Base-by-base conservation (phyloP, 2,888 invertebrate genomes). In the Chydorus sphaericus region DNA sequence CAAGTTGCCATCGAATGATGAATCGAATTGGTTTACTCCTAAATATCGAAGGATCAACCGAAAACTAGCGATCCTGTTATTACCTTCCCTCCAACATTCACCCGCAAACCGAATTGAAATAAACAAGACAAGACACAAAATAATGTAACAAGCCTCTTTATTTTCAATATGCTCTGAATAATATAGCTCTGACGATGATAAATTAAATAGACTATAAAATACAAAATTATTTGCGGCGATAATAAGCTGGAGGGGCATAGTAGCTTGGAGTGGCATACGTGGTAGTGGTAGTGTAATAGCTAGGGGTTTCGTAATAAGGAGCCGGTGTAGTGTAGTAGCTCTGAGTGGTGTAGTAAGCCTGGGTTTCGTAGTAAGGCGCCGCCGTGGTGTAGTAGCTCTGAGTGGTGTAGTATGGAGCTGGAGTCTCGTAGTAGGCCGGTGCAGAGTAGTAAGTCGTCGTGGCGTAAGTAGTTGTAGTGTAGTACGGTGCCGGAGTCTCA, bases 11-110 rank as follows among this genome's bases (percentile, higher is more conserved):
- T 69, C 71, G 73, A 18, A 75, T 79, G 0, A 81, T 87, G 61
- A 72, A 73, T 49, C 69, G 70, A 0, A 78, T 79, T 61, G 68
- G 74, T 1, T 65, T 72, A 8, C 83, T 85, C 0, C 72, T 73
- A 59, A 75, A 68, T 56, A 75, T 77, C 57, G 67, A 77, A 84
- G 16, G 82, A 85, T 64, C 81, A 82, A 65, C 86, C 89, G 3
- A 78, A 76, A 60, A 68, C 66, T 4, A 80, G 77, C 30, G 79
- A 82, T 59, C 86, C 88, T 0, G 72, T 87, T 30, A 79, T 82
- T 26, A 79, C 83, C 0, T 66, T 90, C 60, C 85, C 83, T 0
- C 66, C 85, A 31, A 64, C 65, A 16, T 58, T 71, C 44, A 30
- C 39, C n/a, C n/a, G n/a, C n/a, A n/a, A n/a, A n/a, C n/a, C n/a